Evolutionary conservation across 2,113 vertebrate genomes (phyloP).

Genomic region (Ahaetulla prasina): DNA sequence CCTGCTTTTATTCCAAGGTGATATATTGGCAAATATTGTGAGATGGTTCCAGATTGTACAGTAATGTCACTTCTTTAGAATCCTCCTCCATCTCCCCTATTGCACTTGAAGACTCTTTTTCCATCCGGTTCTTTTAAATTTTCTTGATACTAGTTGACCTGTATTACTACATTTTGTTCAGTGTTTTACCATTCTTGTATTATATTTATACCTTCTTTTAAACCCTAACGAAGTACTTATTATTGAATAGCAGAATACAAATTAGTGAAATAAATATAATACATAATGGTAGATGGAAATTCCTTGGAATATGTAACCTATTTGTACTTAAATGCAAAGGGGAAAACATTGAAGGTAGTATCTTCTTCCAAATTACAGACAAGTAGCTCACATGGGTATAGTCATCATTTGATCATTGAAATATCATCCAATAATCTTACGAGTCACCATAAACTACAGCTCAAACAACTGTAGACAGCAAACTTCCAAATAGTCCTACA

Average conservation of each 20-base stretch:
- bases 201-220: background rate
- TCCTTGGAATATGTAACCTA: background rate
- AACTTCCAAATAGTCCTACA: background rate
- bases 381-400: background rate
- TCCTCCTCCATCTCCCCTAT: background rate
- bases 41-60: background rate
- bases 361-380: background rate
- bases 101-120: background rate
- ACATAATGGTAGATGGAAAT: background rate
- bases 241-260: background rate
- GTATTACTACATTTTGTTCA: background rate
- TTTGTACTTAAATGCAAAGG: background rate
- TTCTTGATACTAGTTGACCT: background rate
- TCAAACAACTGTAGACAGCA: background rate
- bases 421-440: background rate
- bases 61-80: background rate
- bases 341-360: background rate
- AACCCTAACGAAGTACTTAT: background rate
- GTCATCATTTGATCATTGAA: background rate
- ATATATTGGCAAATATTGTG: background rate
- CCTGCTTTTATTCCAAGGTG: background rate
- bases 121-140: background rate
- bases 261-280: background rate
- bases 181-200: background rate
- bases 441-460: background rate